These are phyloP conservation scores for Raja brachyura DNA, from an alignment of 2,113 vertebrate species.

Conservation along the genomic window DNA sequence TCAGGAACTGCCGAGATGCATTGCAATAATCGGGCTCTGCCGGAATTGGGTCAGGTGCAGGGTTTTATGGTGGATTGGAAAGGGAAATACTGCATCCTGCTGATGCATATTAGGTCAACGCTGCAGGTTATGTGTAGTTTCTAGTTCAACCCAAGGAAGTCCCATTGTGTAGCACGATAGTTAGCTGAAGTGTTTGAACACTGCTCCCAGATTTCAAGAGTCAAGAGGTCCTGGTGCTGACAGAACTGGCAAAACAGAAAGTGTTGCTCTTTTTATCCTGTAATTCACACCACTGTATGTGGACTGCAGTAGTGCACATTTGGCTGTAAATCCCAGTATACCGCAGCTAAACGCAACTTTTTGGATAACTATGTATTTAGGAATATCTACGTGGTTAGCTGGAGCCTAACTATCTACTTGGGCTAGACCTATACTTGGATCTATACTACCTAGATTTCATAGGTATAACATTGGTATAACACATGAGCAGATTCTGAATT, in stretches of 20 bases:
- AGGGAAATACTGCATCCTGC: conserved; percentile 32
- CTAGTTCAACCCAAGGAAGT: conserved; percentile 23
- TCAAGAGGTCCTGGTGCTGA: neutral
- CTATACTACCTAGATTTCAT: neutral
- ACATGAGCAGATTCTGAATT: neutral
- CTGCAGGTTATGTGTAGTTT: neutral
- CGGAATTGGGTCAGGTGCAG: neutral
- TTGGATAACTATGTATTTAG: neutral
- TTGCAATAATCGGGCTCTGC: neutral
- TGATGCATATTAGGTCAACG: conserved; percentile 16
- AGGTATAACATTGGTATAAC: neutral
- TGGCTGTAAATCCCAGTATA: neutral
- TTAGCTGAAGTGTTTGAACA: neutral
- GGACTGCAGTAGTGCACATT: neutral
- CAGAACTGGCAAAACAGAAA: neutral
- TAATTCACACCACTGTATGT: neutral
- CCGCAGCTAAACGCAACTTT: too few species aligned
- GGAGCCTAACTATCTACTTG: neutral
- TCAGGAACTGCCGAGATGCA: neutral
- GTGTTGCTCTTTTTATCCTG: neutral
- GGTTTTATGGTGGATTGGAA: neutral
- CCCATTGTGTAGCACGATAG: neutral
- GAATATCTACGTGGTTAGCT: neutral
- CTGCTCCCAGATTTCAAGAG: neutral
- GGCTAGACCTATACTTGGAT: too few species aligned